A percentile compares a stretch with the other conserved stretches of the same genome.
phyloP scores from a whole-genome alignment of 2,113 vertebrate genomes.

The Carlito syrichta region DNA sequence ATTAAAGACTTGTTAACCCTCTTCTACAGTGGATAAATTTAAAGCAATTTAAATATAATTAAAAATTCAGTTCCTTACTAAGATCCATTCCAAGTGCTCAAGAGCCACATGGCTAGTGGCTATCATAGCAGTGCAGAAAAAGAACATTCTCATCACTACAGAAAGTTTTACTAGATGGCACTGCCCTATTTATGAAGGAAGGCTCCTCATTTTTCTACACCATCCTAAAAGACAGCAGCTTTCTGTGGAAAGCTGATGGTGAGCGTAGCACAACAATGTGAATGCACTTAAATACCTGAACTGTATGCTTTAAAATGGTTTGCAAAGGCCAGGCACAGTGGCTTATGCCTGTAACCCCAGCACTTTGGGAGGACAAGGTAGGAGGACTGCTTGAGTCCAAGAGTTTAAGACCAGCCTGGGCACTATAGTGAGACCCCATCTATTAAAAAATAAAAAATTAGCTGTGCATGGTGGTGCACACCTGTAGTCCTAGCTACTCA shows the following conservation, averaged over 20 bases:
- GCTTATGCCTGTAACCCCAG: no score
- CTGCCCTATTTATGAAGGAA: background rate
- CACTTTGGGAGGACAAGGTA: no score
- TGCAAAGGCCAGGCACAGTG: no score
- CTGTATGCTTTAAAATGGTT: background rate
- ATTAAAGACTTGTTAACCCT: background rate
- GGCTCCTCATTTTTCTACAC: background rate
- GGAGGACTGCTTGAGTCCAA: no score
- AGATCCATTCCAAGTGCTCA: background rate
- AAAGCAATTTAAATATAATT: background rate
- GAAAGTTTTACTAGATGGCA: background rate
- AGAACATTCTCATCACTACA: background rate
- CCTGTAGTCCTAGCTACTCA: no score
- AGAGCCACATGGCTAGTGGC: background rate
- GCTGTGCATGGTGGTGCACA: no score
- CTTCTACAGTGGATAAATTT: background rate
- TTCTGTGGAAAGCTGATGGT: background rate
- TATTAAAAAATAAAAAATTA: no score
- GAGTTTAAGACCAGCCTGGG: no score
- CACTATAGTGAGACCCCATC: no score
- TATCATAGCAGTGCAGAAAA: background rate
- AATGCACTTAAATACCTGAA: background rate
- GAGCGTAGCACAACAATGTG: background rate
- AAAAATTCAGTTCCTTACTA: background rate
- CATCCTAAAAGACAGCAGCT: background rate